These are phyloP conservation scores for Chrysolina americana DNA, from an alignment of 2,888 invertebrate genomes.

Conservation along the genomic window DNA sequence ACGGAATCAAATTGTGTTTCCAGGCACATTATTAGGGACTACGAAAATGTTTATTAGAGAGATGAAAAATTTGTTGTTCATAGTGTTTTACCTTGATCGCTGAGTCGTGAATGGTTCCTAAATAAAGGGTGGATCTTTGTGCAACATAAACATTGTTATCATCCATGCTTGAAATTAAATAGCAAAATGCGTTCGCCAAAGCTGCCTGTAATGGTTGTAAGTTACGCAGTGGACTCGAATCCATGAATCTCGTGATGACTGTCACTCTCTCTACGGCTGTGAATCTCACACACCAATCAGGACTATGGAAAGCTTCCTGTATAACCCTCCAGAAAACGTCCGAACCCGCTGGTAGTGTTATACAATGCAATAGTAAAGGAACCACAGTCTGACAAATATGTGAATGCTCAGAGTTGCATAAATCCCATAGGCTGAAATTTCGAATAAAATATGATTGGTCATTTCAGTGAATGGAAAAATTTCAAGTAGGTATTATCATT, in stretches of 20 bases:
- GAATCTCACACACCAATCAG: slow-evolving; percentile 92
- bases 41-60: slow-evolving; percentile 53
- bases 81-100: slow-evolving; percentile 80
- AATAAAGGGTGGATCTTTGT: slow-evolving; percentile 91
- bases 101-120: slow-evolving; percentile 93
- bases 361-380: slow-evolving; percentile 93
- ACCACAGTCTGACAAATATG: slow-evolving; percentile 95
- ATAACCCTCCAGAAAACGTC: slow-evolving; percentile 97
- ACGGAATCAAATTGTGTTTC: slow-evolving; percentile 99
- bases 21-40: slow-evolving; percentile 92
- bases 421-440: slow-evolving; percentile 86
- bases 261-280: slow-evolving; percentile 96
- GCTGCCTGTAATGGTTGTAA: slow-evolving; percentile 91
- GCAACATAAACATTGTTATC: slow-evolving; percentile 96
- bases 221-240: slow-evolving; percentile 87
- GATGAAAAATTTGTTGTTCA: slow-evolving; percentile 33
- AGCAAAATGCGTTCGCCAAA: slow-evolving; percentile 96
- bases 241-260: slow-evolving; percentile 93
- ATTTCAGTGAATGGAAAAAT: no score
- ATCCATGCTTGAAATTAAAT: slow-evolving; percentile 95
- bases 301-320: slow-evolving; percentile 92
- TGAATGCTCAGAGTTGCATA: slow-evolving; percentile 92
- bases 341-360: slow-evolving; percentile 93
- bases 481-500: not conserved
- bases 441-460: not conserved